phyloP scores from a whole-genome alignment of 2,797 vertebrate genomes.

The Brachymystax lenok region DNA sequence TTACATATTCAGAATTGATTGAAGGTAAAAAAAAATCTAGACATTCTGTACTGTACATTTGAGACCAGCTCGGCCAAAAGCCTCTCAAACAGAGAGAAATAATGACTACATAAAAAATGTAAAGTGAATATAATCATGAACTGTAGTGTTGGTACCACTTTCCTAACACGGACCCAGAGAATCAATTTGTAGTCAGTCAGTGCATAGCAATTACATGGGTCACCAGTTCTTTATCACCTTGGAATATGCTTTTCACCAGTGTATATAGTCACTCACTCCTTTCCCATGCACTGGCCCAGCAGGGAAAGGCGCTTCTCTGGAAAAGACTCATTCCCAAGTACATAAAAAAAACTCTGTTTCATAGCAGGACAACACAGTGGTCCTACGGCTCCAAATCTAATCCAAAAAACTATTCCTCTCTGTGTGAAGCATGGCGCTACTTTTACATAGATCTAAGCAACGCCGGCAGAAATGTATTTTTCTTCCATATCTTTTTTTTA shows the following conservation, averaged over 20 bases:
- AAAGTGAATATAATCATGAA: conserved; percentile 4
- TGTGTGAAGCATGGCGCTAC: conserved; percentile 46
- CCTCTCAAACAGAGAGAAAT: not conserved
- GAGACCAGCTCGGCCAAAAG: not conserved
- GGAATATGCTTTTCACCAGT: not conserved
- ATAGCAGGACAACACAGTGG: conserved; percentile 39
- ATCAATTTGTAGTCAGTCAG: not conserved
- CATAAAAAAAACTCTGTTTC: conserved; percentile 38
- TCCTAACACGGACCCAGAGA: not conserved
- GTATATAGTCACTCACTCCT: not conserved
- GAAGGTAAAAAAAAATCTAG: not conserved
- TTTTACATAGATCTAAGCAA: conserved; percentile 37
- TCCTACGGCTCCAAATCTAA: conserved; percentile 52
- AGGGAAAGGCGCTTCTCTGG: not conserved
- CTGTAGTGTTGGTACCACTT: not conserved
- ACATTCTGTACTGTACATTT: not conserved
- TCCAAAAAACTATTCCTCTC: conserved; percentile 47
- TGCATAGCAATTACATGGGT: not conserved
- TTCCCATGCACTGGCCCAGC: not conserved
- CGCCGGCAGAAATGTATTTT: conserved; percentile 39
- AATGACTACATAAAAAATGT: not conserved
- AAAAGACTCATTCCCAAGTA: conserved; percentile 39
- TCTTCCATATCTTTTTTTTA: conserved; percentile 48
- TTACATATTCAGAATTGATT: not conserved
- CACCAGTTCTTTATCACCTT: conserved; percentile 2